phyloP scores from a whole-genome alignment of 2,797 vertebrate species.

The Anableps anableps region DNA sequence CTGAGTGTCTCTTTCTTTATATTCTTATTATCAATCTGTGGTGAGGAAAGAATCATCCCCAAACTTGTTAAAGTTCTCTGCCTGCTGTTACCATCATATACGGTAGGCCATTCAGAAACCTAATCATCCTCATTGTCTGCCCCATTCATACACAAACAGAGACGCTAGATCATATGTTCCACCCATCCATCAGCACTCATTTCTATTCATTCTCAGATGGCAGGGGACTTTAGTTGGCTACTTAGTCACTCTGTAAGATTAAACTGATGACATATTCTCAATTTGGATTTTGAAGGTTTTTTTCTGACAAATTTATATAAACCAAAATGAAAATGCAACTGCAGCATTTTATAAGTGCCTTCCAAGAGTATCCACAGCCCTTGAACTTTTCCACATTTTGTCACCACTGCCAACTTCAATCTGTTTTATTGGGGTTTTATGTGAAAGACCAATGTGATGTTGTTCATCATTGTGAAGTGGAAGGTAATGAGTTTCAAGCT shows the following conservation, averaged over 20 bases:
- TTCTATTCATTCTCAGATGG: conserved; percentile 41
- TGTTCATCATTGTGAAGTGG: background rate
- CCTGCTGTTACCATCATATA: conserved; percentile 67
- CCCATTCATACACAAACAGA: conserved; percentile 70
- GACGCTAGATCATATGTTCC: conserved; percentile 61
- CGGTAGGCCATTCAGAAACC: conserved; percentile 76
- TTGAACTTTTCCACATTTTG: background rate
- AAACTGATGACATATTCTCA: background rate
- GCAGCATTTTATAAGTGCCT: background rate
- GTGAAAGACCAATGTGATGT: background rate
- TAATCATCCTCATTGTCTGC: conserved; percentile 69
- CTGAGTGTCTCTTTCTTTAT: background rate
- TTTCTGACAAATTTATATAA: background rate
- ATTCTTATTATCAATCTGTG: background rate
- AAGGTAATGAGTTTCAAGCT: background rate
- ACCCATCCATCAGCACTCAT: conserved; percentile 47
- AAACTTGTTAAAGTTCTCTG: conserved; percentile 9
- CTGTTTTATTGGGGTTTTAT: background rate
- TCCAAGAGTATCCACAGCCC: background rate
- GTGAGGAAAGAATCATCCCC: background rate
- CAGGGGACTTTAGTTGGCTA: conserved; percentile 14
- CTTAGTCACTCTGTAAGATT: background rate
- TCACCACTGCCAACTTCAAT: background rate
- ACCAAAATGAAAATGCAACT: background rate
- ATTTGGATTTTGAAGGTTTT: background rate